Evolutionary conservation across 2,113 vertebrate genomes (phyloP).

Genomic region (Scalopus aquaticus): DNA sequence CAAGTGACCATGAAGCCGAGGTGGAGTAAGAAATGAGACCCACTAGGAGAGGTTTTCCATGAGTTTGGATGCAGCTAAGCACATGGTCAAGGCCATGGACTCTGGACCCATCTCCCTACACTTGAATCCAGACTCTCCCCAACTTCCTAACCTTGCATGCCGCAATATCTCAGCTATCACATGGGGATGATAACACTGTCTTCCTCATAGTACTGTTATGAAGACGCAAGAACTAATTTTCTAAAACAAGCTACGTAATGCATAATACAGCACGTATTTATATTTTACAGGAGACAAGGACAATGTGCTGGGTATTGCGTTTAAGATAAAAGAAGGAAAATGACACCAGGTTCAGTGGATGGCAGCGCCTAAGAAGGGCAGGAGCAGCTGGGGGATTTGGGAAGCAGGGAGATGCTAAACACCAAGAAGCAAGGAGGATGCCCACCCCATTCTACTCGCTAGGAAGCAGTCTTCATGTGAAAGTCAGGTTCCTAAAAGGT

Average conservation of each 20-base stretch:
- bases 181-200: background rate
- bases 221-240: background rate
- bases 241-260: background rate
- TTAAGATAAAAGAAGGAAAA: background rate
- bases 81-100: background rate
- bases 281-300: background rate
- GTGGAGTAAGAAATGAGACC: background rate
- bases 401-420: background rate
- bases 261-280: background rate
- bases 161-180: background rate
- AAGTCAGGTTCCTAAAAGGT: background rate
- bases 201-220: background rate
- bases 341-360: background rate
- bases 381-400: no score
- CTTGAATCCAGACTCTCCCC: background rate
- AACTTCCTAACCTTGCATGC: background rate
- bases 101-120: background rate
- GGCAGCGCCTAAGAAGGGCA: background rate
- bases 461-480: background rate
- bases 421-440: background rate
- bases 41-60: background rate
- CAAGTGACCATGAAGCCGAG: no score
- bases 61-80: background rate
- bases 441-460: background rate
- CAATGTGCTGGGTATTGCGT: background rate